phyloP scores from a whole-genome alignment of 2,113 vertebrate species.

The Alces alces region DNA sequence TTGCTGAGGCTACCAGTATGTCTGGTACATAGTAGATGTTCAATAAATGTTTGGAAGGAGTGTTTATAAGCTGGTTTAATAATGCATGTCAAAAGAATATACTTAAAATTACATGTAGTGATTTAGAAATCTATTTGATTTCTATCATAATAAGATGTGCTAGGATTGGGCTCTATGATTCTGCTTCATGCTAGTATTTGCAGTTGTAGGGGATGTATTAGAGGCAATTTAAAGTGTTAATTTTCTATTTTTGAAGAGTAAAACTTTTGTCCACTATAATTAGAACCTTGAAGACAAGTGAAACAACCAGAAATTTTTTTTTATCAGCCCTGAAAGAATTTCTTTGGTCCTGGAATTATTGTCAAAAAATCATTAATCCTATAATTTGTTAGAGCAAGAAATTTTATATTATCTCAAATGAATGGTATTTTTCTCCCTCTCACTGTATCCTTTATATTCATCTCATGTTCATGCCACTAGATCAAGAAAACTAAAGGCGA shows the following conservation, averaged over 20 bases:
- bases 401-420: neutral
- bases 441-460: neutral
- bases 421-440: neutral
- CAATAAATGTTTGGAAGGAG: neutral
- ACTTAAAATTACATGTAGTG: neutral
- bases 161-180: neutral
- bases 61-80: neutral
- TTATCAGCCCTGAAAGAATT: neutral
- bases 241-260: neutral
- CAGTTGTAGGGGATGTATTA: neutral
- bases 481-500: neutral
- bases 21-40: neutral
- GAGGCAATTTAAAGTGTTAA: neutral
- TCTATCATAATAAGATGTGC: neutral
- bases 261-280: neutral
- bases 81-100: neutral
- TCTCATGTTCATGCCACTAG: neutral
- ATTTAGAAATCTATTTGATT: neutral
- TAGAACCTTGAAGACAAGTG: neutral
- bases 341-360: conserved; percentile 16
- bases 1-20: neutral
- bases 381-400: neutral
- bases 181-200: neutral
- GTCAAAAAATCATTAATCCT: conserved; percentile 44
- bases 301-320: neutral